Base-by-base conservation (phyloP, 2,888 invertebrate genomes). In the Sinohyriopsis cumingii region DNA sequence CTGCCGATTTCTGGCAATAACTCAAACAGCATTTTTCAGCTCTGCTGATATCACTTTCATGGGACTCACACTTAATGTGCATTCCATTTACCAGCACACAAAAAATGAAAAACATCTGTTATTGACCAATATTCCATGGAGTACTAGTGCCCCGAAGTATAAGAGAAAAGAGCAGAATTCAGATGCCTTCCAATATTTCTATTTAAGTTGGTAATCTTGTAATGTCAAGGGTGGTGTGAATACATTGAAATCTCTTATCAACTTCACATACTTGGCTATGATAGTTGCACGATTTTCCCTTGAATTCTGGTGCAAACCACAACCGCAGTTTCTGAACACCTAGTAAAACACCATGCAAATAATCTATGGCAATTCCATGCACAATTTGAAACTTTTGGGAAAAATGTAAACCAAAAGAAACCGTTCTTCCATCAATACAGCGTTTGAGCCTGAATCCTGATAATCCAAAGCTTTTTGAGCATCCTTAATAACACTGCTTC, bases 301-400 rank as follows among this genome's bases (percentile, higher is more conserved):
- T 18, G 71, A 69, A 24, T 24, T 59, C 25, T 45, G 63, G 20
- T 45, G 67, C 59, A 69, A 76, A 79, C 73, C 72, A 78, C 28
- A 69, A 65, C n/a, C 24, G 62, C 18, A 67, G 59, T 66, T 75
- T 73, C n/a, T n/a, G n/a, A n/a, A n/a, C n/a, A n/a, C n/a, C n/a
- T n/a, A n/a, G n/a, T n/a, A n/a, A n/a, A n/a, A n/a, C 76, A 24
- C 73, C 71, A 67, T 78, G 78, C 76, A 78, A 76, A 45, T 78
- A 78, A 24, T 78, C 77, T 22, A 75, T 73, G 2, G 69, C 73
- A 25, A 66, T 63, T 54, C 72, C 68, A 19, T 22, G 55, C 61
- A n/a, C n/a, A n/a, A n/a, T n/a, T n/a, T n/a, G n/a, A n/a, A n/a
- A n/a, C n/a, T n/a, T n/a, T n/a, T n/a, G n/a, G n/a, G n/a, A n/a